Base-by-base conservation (phyloP, 2,888 invertebrate species). In the Eupithecia exiguata region DNA sequence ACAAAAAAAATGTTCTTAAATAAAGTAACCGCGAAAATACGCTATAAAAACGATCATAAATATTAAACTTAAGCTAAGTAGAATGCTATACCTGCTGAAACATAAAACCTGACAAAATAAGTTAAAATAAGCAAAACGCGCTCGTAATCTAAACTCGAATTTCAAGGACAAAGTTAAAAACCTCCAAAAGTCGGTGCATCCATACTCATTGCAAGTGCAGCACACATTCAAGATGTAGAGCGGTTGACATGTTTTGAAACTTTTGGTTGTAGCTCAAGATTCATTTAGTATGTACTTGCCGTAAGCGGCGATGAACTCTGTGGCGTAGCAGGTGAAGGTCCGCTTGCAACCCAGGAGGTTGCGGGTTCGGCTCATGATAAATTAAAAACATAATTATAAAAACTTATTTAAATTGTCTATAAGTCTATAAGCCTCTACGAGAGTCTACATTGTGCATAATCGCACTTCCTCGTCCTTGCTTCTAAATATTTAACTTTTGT, bases 121-220 rank as follows among this genome's bases (percentile, higher is more conserved):
- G 66, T 38, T 80, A 79, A 83, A 70, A 75, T 46, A 75, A 77
- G 70, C 36, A 76, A 76, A 76, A 77, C 75, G 63, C 71, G 69
- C 69, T 79, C 87, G 91, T 92, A 93, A 93, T 93, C 92, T 93
- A 92, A 94, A 93, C 93, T 92, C 88, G 92, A 92, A 93, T 91
- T 92, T 93, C 94, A 94, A 94, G 94, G 93, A 88, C 94, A 90
- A 85, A 86, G 89, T 88, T 88, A 88, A 92, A 89, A 91, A 88
- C 87, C 86, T 84, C 86, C 68, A 91, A 93, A 92, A 91, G 88
- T 86, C 89, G 87, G 87, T 92, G 92, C 92, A 93, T 92, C 91
- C 89, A 88, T 91, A 91, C 89, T 86, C 87, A 87, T 86, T 87
- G 91, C 89, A 92, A 92, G 92, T 92, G 90, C 92, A 91, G 78